These are phyloP conservation scores for Resseliella maxima DNA, from an alignment of 2,888 invertebrate species.

Conservation along the genomic window DNA sequence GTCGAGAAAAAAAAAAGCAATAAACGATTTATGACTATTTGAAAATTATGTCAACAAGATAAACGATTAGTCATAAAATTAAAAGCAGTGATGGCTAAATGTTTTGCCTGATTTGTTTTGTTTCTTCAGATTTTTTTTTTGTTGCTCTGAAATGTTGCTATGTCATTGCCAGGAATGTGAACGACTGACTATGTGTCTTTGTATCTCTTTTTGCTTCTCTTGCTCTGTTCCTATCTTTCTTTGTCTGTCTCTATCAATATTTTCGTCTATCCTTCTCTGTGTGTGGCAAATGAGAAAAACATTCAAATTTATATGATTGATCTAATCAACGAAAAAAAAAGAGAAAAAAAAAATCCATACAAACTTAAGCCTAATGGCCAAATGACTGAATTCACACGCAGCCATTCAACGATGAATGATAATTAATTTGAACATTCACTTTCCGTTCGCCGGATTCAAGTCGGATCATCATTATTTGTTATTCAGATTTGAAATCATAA, in stretches of 20 bases:
- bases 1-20: background rate
- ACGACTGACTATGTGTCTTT: too few relatives aligned
- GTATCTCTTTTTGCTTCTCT: too few relatives aligned
- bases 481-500: conserved; percentile 11
- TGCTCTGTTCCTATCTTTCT: too few relatives aligned
- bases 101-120: conserved; percentile 33
- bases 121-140: background rate
- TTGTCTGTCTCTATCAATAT: too few relatives aligned
- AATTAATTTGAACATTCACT: conserved; percentile 40
- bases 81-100: background rate
- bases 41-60: conserved; percentile 51
- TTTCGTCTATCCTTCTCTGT: too few relatives aligned
- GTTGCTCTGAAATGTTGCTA: background rate
- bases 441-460: background rate
- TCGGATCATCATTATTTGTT: background rate
- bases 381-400: conserved; percentile 4
- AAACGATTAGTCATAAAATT: conserved; percentile 42
- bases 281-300: background rate
- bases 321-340: background rate
- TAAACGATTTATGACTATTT: conserved; percentile 45
- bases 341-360: background rate
- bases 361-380: background rate
- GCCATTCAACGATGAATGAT: background rate
- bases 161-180: conserved; percentile 28
- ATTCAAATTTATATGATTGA: background rate